Base-by-base conservation (phyloP, 2,888 invertebrate genomes). In the Magallana nippona region DNA sequence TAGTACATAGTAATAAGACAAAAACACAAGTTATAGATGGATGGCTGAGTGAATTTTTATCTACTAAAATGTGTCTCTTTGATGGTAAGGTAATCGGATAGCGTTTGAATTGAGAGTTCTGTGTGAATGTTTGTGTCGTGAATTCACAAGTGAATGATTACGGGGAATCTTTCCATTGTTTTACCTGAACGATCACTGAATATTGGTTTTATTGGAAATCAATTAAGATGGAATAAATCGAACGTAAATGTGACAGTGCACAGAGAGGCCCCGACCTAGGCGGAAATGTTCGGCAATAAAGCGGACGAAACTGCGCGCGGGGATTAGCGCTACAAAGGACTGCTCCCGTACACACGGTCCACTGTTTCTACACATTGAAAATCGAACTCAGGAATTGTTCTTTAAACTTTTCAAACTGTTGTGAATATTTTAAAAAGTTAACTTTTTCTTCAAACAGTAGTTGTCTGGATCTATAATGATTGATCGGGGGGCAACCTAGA, bases 201-300 rank as follows among this genome's bases (percentile, higher is more conserved):
- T 71, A 71, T 71, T 71, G 71, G 71, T 22, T 71, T 63, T 71
- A 71, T 71, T 71, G 71, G 71, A 71, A 71, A 71, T 71, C 71
- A 71, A 71, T 71, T 71, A 71, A 71, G 71, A 71, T 71, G 71
- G 71, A 71, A 71, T 71, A 71, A 71, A 71, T 71, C 71, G 71
- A 71, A 71, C 71, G 27, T 71, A 71, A 71, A 71, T 71, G 71
- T 71, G 71, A 71, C 71, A 71, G 27, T 15, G 27, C 32, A 15
- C 27, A 27, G 71, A 71, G 32, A 71, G 71, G 71, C 13, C 71
- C 22, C 71, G 27, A 32, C 32, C 71, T 71, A 27, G 11, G 71
- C 22, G 71, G 71, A 71, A 71, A 71, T 71, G 27, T 71, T 71
- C 71, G 71, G 71, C 71, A 71, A 71, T 71, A 71, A 71, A 71